Base-by-base conservation (phyloP, 1,140 invertebrate species). In the Centruroides sculpturatus region DNA sequence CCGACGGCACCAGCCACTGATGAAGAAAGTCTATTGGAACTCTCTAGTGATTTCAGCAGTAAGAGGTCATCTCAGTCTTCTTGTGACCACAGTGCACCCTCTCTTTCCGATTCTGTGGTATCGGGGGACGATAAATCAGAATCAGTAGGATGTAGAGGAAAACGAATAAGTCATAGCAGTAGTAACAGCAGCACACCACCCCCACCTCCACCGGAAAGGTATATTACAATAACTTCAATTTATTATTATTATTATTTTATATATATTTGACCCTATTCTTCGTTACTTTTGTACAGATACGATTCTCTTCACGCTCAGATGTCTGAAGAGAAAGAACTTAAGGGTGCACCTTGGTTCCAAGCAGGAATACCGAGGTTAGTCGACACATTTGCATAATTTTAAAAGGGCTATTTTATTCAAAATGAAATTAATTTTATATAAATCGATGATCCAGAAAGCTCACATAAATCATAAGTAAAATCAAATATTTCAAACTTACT, bases 311-410 rank as follows among this genome's bases (percentile, higher is more conserved):
- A 59, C 35, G 47, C 62, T 10, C 34, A 35, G 34, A 35, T 47
- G 9, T 47, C 54, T 57, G 71, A 75, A 59, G 89, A 92, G 74
- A 82, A 83, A 47, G 87, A 92, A 67, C 77, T 95, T 5, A 79
- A 85, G 66, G 81, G 83, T 59, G 89, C 90, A 54, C 87, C 90
- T 4, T 97, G 92, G 92, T 96, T 94, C 74, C 92, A 96, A 74
- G 89, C 91, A 55, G 92, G 91, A 13, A 92, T 96, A 69, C 91
- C 92, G 47, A 83, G 92, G 81, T 92, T 41, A 41, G 41, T 41
- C 23, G 23, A 23, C 23, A 23, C 23, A 23, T 23, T 23, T 23
- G 23, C 23, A 23, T 23, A 23, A 23, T 23, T 23, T 23, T 23
- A 23, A 23, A 23, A 23, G 23, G 23, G 23, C 23, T 23, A 23